Percentiles rank a stretch among this genome's conserved stretches.
Evolutionary conservation across 2,113 vertebrate species (phyloP).

Genomic region (Eidolon helvum): DNA sequence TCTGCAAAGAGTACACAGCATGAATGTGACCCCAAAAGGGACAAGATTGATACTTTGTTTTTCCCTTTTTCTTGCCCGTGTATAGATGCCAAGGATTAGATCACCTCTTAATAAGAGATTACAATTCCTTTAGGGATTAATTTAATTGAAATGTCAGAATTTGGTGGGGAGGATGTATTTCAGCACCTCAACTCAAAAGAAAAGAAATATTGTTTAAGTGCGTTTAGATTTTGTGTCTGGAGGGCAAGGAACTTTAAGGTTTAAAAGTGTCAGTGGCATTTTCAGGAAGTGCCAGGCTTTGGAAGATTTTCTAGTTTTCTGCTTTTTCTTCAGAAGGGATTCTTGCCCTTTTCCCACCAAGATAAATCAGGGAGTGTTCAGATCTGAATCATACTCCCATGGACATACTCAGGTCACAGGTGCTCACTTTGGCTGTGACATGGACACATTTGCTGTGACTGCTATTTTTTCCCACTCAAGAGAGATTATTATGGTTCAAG

Average conservation of each 20-base stretch:
- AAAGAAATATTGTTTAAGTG: not conserved
- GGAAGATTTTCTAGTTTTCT: constrained; percentile 18
- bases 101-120: not conserved
- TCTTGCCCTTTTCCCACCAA: not conserved
- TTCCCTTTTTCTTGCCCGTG: not conserved
- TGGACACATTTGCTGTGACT: not conserved
- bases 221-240: constrained; percentile 14
- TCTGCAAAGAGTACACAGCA: not conserved
- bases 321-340: not conserved
- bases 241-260: not conserved
- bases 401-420: not conserved
- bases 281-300: constrained; percentile 9
- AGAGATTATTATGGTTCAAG: not conserved
- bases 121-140: constrained; percentile 17
- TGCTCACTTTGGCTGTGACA: not conserved
- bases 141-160: constrained; percentile 2
- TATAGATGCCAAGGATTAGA: not conserved
- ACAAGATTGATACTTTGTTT: not conserved
- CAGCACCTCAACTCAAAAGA: not conserved
- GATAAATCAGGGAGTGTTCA: not conserved
- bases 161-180: not conserved
- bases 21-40: not conserved
- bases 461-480: not conserved
- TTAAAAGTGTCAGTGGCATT: constrained; percentile 30
- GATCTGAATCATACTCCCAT: not conserved